A percentile compares a stretch with the other conserved stretches of the same genome.
These are phyloP conservation scores for Agriopis marginaria DNA, from an alignment of 2,888 invertebrate species.

Conservation along the genomic window DNA sequence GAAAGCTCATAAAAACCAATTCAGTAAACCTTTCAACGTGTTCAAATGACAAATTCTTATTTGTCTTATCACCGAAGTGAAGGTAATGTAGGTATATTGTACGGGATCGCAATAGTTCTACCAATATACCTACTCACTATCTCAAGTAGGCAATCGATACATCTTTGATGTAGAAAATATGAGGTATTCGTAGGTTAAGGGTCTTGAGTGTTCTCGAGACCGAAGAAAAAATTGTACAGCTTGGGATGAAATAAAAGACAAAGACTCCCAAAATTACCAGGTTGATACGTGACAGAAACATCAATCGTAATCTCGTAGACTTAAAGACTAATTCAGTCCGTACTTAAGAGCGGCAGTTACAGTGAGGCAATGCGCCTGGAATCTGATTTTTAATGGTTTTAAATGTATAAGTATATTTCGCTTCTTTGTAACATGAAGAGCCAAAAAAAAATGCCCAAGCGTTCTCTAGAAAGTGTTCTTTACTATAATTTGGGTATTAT, in stretches of 20 bases:
- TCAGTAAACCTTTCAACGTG: not conserved
- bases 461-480: too few species aligned
- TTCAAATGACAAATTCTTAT: not conserved
- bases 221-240: conserved; percentile 35
- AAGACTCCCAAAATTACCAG: too few species aligned
- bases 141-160: conserved; percentile 41
- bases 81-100: not conserved
- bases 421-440: too few species aligned
- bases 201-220: conserved; percentile 45
- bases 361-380: too few species aligned
- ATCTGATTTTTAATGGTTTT: too few species aligned
- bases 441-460: too few species aligned
- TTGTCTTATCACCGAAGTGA: not conserved
- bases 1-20: not conserved
- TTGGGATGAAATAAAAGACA: not conserved
- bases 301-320: too few species aligned
- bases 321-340: too few species aligned
- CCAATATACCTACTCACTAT: conserved; percentile 14
- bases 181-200: conserved; percentile 50
- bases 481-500: too few species aligned
- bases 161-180: conserved; percentile 43
- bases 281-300: too few species aligned
- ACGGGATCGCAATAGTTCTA: conserved; percentile 18
- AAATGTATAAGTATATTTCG: too few species aligned
- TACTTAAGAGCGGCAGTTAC: too few species aligned